Conservation (phyloP, 2,113 vertebrate genomes). For the cat (Felis catus) region F.catus_Fca126_mat1.0 CM031413.1:40414501-40415000, state of each 20-base stretch:
- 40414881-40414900: neutral
- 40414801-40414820: neutral
- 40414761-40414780: neutral
- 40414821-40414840: neutral
- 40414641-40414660: neutral
- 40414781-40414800: neutral
- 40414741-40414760: neutral
- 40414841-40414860: neutral
- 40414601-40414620: neutral
- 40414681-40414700: neutral
- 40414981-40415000: no score
- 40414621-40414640: fast-evolving
- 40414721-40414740: neutral
- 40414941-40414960: no score
- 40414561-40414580: no score
- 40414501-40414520: neutral
- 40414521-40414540: neutral
- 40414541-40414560: no score
- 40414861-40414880: neutral
- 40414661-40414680: fast-evolving
- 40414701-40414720: no score
- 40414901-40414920: neutral
- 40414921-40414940: neutral
- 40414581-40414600: fast-evolving
- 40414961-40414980: no score